Conservation (phyloP, 1,140 invertebrate genomes). For the Cyclina sinensis region DNA sequence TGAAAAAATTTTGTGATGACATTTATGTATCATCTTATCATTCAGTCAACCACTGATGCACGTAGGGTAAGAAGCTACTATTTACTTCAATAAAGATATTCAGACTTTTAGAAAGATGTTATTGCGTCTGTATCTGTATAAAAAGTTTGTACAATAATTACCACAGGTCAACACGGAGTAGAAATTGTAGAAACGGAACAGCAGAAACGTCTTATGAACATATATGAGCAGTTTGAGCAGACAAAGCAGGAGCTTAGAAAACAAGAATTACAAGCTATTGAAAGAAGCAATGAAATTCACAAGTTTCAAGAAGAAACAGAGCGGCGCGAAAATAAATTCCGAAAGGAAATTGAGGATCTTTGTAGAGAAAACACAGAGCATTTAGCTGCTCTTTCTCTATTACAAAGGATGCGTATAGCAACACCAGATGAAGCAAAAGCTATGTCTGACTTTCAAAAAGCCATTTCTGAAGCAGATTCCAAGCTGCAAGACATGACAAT, state of each 20-base stretch:
- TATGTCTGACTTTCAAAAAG: not conserved
- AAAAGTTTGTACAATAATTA: not conserved
- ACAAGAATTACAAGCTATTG: not conserved
- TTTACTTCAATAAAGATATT: too few species aligned
- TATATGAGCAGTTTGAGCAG: not conserved
- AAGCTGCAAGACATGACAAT: not conserved
- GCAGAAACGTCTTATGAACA: not conserved
- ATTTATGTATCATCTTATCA: too few species aligned
- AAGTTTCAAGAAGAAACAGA: too few species aligned
- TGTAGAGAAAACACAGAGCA: not conserved
- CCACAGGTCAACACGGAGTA: not conserved
- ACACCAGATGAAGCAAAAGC: not conserved
- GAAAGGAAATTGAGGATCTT: too few species aligned
- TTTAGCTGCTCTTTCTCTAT: not conserved
- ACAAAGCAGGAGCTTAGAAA: not conserved
- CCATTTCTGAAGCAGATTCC: not conserved
- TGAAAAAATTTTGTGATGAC: too few species aligned
- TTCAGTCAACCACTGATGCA: too few species aligned
- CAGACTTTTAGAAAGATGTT: too few species aligned
- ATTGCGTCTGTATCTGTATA: too few species aligned
- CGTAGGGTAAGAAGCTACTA: too few species aligned
- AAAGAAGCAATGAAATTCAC: too few species aligned
- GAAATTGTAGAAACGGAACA: not conserved
- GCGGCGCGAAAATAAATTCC: too few species aligned
- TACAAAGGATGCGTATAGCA: not conserved